Evolutionary conservation across 2,888 invertebrate species (phyloP).

Genomic region (Anagyrus pseudococci): DNA sequence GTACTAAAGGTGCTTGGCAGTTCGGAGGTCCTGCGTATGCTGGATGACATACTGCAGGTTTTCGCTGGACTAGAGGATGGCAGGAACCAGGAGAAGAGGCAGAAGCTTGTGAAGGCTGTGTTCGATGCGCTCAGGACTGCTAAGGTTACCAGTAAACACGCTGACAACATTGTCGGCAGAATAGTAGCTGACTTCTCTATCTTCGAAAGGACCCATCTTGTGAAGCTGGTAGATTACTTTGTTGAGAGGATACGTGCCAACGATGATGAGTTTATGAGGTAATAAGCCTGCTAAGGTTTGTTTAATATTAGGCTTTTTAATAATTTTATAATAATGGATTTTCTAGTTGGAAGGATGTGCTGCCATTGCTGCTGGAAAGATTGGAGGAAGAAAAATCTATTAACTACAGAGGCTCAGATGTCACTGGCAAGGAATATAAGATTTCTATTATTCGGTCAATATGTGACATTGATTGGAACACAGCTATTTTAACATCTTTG

Average conservation of each 20-base stretch:
- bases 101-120: slow-evolving; percentile 54
- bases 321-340: no score
- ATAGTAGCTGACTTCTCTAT: slow-evolving; percentile 64
- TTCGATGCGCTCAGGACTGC: slow-evolving; percentile 58
- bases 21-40: slow-evolving; percentile 49
- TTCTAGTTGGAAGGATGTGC: slow-evolving; percentile 72
- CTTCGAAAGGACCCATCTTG: slow-evolving; percentile 64
- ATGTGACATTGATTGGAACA: slow-evolving; percentile 69
- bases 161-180: slow-evolving; percentile 64
- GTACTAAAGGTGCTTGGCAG: slow-evolving; percentile 48
- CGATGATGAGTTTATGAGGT: slow-evolving; percentile 64
- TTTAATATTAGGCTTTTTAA: neutral
- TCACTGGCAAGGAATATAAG: slow-evolving; percentile 69
- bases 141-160: slow-evolving; percentile 59
- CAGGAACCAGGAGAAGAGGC: slow-evolving; percentile 48
- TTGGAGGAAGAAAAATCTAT: slow-evolving; percentile 65
- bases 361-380: slow-evolving; percentile 69
- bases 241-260: slow-evolving; percentile 65
- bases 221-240: slow-evolving; percentile 67
- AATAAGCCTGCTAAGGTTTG: slow-evolving; percentile 16
- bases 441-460: slow-evolving; percentile 68
- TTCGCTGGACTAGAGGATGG: slow-evolving; percentile 45
- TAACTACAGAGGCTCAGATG: slow-evolving; percentile 67
- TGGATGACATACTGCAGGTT: slow-evolving; percentile 52
- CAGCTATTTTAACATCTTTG: slow-evolving; percentile 68